Evolutionary conservation across 2,113 vertebrate genomes (phyloP), one percentile per base, ranked within the genome.

Genomic region (Tonatia bakeri): DNA sequence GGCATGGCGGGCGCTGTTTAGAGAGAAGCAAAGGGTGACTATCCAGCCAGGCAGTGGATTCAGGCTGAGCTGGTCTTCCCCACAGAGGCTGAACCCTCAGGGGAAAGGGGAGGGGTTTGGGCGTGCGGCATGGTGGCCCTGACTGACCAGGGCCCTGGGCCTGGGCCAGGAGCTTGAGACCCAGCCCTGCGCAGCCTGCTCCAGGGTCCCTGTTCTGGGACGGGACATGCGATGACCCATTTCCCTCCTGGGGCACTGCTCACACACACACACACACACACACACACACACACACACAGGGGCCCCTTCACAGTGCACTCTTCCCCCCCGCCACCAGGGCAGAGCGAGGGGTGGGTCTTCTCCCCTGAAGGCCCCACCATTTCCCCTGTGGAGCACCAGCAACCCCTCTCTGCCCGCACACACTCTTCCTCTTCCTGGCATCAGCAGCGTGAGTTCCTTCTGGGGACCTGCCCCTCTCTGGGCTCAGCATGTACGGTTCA

Each of bases 51-150:
- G 2, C 19, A 3, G 2, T 4, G 38, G 47, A 0, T 17, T 83
- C 14, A 0, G 33, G 15, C n/a, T 28, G 31, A 7, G 56, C 38
- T 61, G 33, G 7, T 22, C 36, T 45, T 79, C 50, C 73, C 0
- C 0, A 6, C 45, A 24, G 45, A 40, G 45, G 8, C 52, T 9
- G 43, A 20, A 16, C 33, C 9, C n/a, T n/a, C 15, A 0, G 40
- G 8, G 54, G 26, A 26, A 50, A 47, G 15, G 8, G 0, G 11
- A 69, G 19, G 17, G 5, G 4, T 52, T 7, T 9, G 22, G 50
- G 50, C 14, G 0, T 0, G 28, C 54, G 24, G 40, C 36, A 12
- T 0, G 43, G 70, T 0, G 5, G 28, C 1, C 0, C 28, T 33
- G 2, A 43, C 0, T 15, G 28, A 20, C 4, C 38, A 2, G 13